phyloP scores from a whole-genome alignment of 2,888 invertebrate species.

The Apodemia hepburni region DNA sequence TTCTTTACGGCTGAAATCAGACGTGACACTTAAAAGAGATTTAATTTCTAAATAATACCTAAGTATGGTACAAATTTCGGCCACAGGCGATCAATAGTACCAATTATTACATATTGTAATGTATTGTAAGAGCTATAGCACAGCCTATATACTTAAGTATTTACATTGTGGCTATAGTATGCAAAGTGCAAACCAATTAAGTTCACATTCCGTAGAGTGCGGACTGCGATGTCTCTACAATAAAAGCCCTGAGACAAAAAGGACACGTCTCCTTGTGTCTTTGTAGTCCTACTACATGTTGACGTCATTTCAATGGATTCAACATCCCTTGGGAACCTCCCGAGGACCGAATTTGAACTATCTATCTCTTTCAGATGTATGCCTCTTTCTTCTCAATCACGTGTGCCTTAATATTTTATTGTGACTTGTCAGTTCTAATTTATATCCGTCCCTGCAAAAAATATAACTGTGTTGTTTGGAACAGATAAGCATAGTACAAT shows the following conservation, averaged over 20 bases:
- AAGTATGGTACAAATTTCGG: too few species aligned
- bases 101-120: too few species aligned
- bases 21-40: too few species aligned
- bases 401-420: neutral
- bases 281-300: constrained; percentile 77
- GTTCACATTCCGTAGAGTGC: neutral
- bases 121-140: too few species aligned
- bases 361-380: constrained; percentile 31
- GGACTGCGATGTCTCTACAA: neutral
- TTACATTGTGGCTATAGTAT: too few species aligned
- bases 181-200: neutral
- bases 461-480: too few species aligned
- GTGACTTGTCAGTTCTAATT: neutral
- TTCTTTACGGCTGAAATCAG: too few species aligned
- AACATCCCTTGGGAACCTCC: constrained; percentile 73
- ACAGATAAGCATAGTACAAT: too few species aligned
- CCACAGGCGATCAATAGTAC: too few species aligned
- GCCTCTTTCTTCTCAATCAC: neutral
- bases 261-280: constrained; percentile 43
- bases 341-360: constrained; percentile 31
- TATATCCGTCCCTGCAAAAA: neutral
- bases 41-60: too few species aligned
- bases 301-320: constrained; percentile 78
- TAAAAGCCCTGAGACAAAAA: constrained; percentile 34
- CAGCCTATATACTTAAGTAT: too few species aligned